These are phyloP conservation scores for Drosophila orosa DNA, from an alignment of 1,140 invertebrate genomes.

Conservation along the genomic window DNA sequence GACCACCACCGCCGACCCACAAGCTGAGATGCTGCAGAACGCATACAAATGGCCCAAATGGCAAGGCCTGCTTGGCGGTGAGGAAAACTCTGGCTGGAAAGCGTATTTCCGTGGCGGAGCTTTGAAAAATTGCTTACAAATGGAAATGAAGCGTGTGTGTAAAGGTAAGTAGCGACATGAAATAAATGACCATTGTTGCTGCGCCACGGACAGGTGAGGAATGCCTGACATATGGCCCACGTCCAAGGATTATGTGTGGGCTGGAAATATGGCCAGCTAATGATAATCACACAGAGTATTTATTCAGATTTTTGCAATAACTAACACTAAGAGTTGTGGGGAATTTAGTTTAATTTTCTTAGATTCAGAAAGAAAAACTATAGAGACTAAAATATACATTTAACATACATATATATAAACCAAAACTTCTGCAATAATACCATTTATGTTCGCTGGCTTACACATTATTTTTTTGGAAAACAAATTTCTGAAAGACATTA, in stretches of 20 bases:
- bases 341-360: no score
- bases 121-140: conserved; percentile 70
- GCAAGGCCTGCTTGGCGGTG: conserved; percentile 11
- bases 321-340: background rate
- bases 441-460: background rate
- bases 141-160: conserved; percentile 67
- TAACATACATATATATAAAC: background rate
- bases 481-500: no score
- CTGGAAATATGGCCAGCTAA: conserved; percentile 10
- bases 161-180: conserved; percentile 53
- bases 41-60: conserved; percentile 53
- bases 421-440: no score
- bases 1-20: background rate
- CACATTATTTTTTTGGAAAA: no score
- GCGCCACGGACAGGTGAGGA: conserved; percentile 39
- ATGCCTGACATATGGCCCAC: conserved; percentile 46
- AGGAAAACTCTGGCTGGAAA: conserved; percentile 23
- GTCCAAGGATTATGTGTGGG: conserved; percentile 25
- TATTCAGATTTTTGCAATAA: conserved; percentile 15
- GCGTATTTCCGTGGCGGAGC: conserved; percentile 25
- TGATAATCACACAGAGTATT: conserved; percentile 17
- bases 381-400: no score
- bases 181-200: conserved; percentile 52
- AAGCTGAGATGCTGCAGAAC: conserved; percentile 35
- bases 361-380: background rate